Percentiles rank a stretch among this genome's conserved stretches.
These are phyloP conservation scores for Xanthorhoe spadicearia DNA, from an alignment of 2,888 invertebrate species.

Conservation along the genomic window DNA sequence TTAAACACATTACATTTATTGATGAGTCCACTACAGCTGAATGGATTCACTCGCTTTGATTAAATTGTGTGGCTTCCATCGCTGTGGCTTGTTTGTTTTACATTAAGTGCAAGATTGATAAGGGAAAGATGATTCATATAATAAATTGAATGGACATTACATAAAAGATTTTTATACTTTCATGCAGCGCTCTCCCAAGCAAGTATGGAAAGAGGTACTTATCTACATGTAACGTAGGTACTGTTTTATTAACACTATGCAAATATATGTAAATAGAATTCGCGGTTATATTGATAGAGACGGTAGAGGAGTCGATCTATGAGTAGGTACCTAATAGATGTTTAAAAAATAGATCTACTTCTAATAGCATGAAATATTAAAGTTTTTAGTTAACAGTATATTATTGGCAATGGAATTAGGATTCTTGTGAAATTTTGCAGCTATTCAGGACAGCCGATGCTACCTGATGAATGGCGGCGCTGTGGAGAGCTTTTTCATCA, in stretches of 20 bases:
- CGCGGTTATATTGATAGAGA: no score
- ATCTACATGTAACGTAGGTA: neutral
- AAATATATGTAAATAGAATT: neutral
- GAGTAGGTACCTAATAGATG: no score
- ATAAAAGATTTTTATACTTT: slow-evolving; percentile 25
- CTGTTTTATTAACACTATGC: neutral
- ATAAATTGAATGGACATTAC: slow-evolving; percentile 1
- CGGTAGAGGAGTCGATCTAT: no score
- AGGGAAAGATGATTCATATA: neutral
- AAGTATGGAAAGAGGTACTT: slow-evolving; percentile 41
- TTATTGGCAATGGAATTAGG: no score
- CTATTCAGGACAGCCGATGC: slow-evolving; percentile 93
- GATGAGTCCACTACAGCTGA: slow-evolving; percentile 30
- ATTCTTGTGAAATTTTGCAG: slow-evolving; percentile 66
- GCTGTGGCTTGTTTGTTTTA: slow-evolving; percentile 15
- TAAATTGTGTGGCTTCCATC: slow-evolving; percentile 30
- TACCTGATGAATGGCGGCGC: slow-evolving; percentile 96
- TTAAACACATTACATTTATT: slow-evolving; percentile 33
- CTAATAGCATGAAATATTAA: no score
- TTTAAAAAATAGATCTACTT: no score
- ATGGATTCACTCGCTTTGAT: slow-evolving; percentile 31
- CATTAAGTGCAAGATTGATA: slow-evolving; percentile 3
- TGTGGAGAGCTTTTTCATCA: slow-evolving; percentile 95
- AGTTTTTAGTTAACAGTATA: no score
- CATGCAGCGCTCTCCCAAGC: slow-evolving; percentile 42